Evolutionary conservation across 1,140 invertebrate species (phyloP), one percentile per base, ranked within the genome.

Genomic region (Drosophila obscura): DNA sequence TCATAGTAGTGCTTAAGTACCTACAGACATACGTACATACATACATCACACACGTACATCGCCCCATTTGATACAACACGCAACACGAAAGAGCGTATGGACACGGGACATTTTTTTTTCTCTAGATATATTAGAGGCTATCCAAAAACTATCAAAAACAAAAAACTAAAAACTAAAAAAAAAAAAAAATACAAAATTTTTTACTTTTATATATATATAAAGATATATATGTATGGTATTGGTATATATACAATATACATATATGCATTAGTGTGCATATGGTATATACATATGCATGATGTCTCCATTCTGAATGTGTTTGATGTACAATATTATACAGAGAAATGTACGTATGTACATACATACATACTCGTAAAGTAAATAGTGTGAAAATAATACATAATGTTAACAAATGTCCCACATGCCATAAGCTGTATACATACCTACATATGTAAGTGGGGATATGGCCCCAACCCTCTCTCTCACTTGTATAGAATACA

Each of bases 141-240:
- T 43, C 39, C 28, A 51, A 52, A 31, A 39, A 39, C 35, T 51
- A 49, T 26, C 22, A 31, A 63, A 55, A 63, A 31, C 7, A 13
- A 52, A 52, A 44, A 44, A 19, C 19, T 19, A 19, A 19, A 19
- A 19, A 1, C 1, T 2, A 19, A 39, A 55, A 46, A 19, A 39
- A 55, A 46, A 64, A 64, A 68, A 24, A 58, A 71, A 73, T 81
- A 31, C 63, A 31, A 58, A 75, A 73, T 81, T 81, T 81, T 81
- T 79, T 81, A 81, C 79, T 82, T 81, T 81, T 81, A 82, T 81
- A 81, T 80, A 80, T 80, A 79, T 75, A 73, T 58, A 49, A 68
- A 68, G 57, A 57, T 49, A 60, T 45, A 62, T 56, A 48, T 65
- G 59, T 65, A 39, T 24, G 2, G 22, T 24, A 24, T 24, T 24